Conservation (phyloP, 2,888 invertebrate species). For the Papilio protenor region DNA sequence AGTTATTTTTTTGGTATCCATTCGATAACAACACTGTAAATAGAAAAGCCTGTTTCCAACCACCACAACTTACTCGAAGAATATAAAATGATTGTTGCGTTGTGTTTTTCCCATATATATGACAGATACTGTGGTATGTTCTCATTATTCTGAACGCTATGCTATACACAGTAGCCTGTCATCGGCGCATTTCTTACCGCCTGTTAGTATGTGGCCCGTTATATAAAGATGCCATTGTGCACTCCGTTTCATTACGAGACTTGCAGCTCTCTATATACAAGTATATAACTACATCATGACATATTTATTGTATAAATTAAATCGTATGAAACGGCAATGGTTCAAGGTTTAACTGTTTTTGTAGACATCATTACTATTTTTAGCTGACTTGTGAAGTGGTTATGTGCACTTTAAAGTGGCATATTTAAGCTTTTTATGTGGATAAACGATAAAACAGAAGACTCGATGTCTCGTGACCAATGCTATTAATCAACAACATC, state of each 20-base stretch:
- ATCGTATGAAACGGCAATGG: not conserved
- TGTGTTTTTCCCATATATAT: constrained; percentile 2
- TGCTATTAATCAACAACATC: constrained; percentile 6
- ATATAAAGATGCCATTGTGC: constrained; percentile 67
- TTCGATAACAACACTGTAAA: not conserved
- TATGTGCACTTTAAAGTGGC: not conserved
- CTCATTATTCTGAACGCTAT: constrained; percentile 49
- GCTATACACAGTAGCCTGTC: constrained; percentile 49
- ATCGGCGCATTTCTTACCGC: constrained; percentile 44
- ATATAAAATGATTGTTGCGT: not conserved
- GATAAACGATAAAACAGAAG: not conserved
- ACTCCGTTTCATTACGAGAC: constrained; percentile 63
- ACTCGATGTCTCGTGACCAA: not conserved
- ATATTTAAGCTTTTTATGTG: not conserved
- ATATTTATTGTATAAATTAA: constrained; percentile 9
- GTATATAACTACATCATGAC: not conserved
- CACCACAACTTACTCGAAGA: not conserved
- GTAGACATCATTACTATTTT: constrained; percentile 2
- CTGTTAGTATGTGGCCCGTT: constrained; percentile 48
- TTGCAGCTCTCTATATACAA: constrained; percentile 54
- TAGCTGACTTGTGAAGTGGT: not conserved
- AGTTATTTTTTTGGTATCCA: not conserved
- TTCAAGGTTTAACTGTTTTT: not conserved
- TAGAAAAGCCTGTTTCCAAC: not conserved
- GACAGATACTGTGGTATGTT: constrained; percentile 24